These are phyloP conservation scores for Cyphomyrus plagiostoma DNA, from an alignment of 2,113 vertebrate species.

Conservation along the genomic window DNA sequence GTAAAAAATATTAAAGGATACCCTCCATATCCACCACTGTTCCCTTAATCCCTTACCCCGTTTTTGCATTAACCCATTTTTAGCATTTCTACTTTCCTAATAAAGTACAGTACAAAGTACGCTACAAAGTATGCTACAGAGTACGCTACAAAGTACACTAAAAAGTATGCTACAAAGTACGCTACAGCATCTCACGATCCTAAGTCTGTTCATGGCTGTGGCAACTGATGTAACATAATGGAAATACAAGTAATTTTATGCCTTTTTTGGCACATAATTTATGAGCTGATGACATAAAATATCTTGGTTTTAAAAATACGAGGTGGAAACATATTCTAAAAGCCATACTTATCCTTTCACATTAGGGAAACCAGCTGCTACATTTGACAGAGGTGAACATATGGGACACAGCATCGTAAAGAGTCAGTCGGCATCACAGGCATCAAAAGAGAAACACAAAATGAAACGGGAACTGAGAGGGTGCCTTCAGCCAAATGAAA, in stretches of 20 bases:
- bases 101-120: not conserved
- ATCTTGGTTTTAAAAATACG: too few relatives aligned
- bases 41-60: too few relatives aligned
- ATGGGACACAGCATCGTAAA: too few relatives aligned
- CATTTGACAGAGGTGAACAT: not conserved
- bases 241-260: too few relatives aligned
- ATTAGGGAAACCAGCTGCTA: not conserved
- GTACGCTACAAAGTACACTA: not conserved
- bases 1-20: too few relatives aligned
- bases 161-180: not conserved
- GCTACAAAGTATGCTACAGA: not conserved
- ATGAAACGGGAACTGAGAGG: not conserved
- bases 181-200: not conserved
- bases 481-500: not conserved
- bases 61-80: too few relatives aligned
- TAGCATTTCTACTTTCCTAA: not conserved
- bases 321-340: not conserved
- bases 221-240: too few relatives aligned
- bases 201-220: conserved; percentile 17
- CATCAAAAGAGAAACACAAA: not conserved
- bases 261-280: too few relatives aligned
- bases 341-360: too few relatives aligned
- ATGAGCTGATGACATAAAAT: too few relatives aligned
- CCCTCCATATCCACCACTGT: too few relatives aligned
- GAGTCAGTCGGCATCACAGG: not conserved